Conservation (phyloP, 2,113 vertebrate species). For the Gila orcuttii region DNA sequence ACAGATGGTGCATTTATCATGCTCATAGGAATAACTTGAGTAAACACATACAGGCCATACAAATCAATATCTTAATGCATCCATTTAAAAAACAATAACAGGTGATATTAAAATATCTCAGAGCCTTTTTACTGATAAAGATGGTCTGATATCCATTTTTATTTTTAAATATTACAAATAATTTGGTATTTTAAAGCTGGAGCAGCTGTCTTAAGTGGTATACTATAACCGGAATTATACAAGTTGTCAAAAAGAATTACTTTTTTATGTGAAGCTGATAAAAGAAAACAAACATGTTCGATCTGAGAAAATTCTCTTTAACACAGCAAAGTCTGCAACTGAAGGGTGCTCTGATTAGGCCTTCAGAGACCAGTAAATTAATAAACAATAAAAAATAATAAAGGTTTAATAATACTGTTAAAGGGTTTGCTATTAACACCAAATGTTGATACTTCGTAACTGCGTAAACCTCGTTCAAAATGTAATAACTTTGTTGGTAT, state of each 20-base stretch:
- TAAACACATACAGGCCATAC: not conserved
- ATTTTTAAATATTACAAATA: not conserved
- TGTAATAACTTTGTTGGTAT: not conserved
- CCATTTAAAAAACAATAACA: not conserved
- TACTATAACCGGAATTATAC: not conserved
- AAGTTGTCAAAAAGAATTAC: not conserved
- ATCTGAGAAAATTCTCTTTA: not conserved
- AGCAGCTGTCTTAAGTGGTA: not conserved
- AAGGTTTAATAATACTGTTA: not conserved
- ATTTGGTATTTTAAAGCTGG: not conserved
- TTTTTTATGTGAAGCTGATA: not conserved
- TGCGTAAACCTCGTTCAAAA: not conserved
- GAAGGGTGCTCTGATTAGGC: not conserved
- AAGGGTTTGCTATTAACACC: not conserved
- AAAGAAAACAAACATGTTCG: not conserved
- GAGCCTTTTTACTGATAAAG: not conserved
- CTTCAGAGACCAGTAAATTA: not conserved
- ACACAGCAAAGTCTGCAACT: not conserved
- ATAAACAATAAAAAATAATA: not conserved
- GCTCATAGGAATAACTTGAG: slow-evolving; percentile 4
- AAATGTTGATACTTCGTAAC: not conserved
- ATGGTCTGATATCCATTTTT: slow-evolving; percentile 7
- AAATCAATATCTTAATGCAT: not conserved
- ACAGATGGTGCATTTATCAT: slow-evolving; percentile 1
- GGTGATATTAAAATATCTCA: not conserved